These are phyloP conservation scores for Pristionchus fissidentatus DNA, from an alignment of 2,888 invertebrate species.

Conservation along the genomic window DNA sequence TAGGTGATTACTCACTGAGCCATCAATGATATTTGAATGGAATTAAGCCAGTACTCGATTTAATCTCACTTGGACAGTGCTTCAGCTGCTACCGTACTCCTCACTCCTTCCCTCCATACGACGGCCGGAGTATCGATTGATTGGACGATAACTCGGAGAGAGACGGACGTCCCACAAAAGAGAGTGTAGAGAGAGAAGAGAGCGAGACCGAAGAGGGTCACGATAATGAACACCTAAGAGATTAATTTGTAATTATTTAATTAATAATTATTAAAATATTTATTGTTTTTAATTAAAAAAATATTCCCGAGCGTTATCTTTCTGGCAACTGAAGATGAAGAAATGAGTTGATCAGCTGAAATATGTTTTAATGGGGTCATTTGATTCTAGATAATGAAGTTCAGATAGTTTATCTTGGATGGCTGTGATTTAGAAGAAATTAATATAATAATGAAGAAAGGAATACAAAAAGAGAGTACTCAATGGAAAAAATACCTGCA, in stretches of 20 bases:
- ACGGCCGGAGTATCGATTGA: not conserved
- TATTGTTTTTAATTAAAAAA: not conserved
- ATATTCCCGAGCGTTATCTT: no score
- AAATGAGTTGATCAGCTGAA: no score
- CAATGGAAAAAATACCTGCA: slow-evolving; percentile 23
- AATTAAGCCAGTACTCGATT: not conserved
- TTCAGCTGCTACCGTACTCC: slow-evolving; percentile 15
- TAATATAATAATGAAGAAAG: not conserved
- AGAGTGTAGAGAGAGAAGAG: slow-evolving; percentile 45
- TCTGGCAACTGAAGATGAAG: no score
- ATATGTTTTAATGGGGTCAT: no score
- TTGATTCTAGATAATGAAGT: not conserved
- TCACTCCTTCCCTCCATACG: not conserved
- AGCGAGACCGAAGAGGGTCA: slow-evolving; percentile 30
- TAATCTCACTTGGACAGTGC: slow-evolving; percentile 17
- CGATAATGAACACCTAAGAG: not conserved
- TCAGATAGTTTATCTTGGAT: no score
- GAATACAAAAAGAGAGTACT: no score
- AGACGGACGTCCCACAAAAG: slow-evolving; percentile 26
- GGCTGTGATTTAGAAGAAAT: no score
- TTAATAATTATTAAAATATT: not conserved
- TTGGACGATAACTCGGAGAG: not conserved
- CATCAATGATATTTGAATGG: no score
- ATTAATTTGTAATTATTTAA: not conserved
- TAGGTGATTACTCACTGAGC: no score